Conservation (phyloP, 92 coral and sea anemone species). For the Siderastrea radians region DNA sequence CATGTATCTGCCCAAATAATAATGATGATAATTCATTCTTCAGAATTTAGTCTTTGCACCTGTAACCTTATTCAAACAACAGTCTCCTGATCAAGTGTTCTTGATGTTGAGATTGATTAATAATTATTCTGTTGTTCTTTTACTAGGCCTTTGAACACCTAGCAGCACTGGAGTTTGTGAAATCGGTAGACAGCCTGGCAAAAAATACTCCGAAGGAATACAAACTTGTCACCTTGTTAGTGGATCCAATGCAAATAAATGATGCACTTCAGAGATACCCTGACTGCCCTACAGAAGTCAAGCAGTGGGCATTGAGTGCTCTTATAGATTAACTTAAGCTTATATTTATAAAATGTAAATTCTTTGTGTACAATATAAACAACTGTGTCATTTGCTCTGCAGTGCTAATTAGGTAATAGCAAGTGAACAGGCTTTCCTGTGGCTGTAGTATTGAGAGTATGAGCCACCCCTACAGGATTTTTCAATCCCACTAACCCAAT, state of each 20-base stretch:
- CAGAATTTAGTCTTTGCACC: no score
- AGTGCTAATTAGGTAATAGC: no score
- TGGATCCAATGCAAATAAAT: slow-evolving; percentile 85
- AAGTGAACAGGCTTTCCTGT: no score
- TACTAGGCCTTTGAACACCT: slow-evolving; percentile 96
- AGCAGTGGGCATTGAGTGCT: slow-evolving; percentile 91
- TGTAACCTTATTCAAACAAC: no score
- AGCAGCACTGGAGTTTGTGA: slow-evolving; percentile 91
- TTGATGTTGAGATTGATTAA: neutral
- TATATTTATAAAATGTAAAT: no score
- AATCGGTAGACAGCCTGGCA: slow-evolving; percentile 83
- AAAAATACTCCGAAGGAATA: slow-evolving; percentile 92
- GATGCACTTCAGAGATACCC: slow-evolving; percentile 90
- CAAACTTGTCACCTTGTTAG: slow-evolving; percentile 81
- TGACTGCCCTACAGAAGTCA: slow-evolving; percentile 97
- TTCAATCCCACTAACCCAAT: no score
- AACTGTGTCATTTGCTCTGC: no score
- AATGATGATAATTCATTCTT: no score
- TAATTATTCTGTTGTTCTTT: slow-evolving; percentile 4
- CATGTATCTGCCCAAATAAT: no score
- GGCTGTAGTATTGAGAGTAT: no score
- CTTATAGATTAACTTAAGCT: slow-evolving; percentile 1
- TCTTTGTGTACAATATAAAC: neutral
- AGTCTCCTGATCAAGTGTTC: no score
- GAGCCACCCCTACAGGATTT: no score